phyloP scores from a whole-genome alignment of 2,888 invertebrate species.

The Orgyia antiqua region DNA sequence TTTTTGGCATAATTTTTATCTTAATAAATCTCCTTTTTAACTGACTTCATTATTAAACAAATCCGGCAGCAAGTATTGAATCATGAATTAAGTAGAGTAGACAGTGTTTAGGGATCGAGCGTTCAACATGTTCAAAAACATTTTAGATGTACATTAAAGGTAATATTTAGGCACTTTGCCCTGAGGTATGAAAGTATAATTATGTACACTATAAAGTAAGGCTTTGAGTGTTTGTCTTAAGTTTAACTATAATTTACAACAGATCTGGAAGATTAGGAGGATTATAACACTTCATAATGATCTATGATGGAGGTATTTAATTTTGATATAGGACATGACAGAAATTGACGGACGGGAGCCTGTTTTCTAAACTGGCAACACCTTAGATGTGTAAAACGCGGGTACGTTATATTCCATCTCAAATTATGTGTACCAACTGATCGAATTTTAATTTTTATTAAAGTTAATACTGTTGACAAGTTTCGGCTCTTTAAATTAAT shows the following conservation, averaged over 20 bases:
- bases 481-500: conserved; percentile 35
- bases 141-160: conserved; percentile 11
- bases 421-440: too few relatives aligned
- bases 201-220: conserved; percentile 31
- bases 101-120: conserved; percentile 24
- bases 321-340: conserved; percentile 68
- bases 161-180: conserved; percentile 8
- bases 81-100: conserved; percentile 35
- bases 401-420: too few relatives aligned
- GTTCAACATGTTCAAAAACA: conserved; percentile 5
- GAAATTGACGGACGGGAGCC: conserved; percentile 54
- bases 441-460: conserved; percentile 38
- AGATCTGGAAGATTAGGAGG: conserved; percentile 70
- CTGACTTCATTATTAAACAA: conserved; percentile 62
- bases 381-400: too few relatives aligned
- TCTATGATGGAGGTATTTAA: conserved; percentile 43
- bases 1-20: conserved; percentile 41
- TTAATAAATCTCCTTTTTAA: conserved; percentile 50
- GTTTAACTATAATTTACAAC: conserved; percentile 66
- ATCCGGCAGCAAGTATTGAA: conserved; percentile 44
- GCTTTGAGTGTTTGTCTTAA: conserved; percentile 54
- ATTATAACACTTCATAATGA: conserved; percentile 59
- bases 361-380: too few relatives aligned
- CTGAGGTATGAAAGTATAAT: conserved; percentile 18
- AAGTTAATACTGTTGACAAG: conserved; percentile 26